These are phyloP conservation scores for Botia almorhae DNA, from an alignment of 2,797 vertebrate species.

Conservation along the genomic window DNA sequence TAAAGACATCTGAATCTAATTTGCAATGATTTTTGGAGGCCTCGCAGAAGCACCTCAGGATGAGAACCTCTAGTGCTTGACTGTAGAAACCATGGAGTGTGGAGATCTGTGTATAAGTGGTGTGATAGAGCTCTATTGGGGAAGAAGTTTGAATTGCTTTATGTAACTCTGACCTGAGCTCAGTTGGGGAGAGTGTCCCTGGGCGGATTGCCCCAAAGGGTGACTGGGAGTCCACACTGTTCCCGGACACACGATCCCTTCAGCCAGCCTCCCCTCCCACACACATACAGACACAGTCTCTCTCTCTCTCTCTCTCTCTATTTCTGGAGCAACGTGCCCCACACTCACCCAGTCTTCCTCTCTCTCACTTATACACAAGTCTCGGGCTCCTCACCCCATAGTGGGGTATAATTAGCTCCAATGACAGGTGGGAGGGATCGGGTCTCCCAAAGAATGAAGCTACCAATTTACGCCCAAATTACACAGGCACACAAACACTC, in stretches of 20 bases:
- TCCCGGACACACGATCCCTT: conserved; percentile 72
- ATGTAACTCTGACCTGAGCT: conserved; percentile 2
- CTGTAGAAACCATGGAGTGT: conserved; percentile 7
- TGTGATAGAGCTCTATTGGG: conserved; percentile 7
- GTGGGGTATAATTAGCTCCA: conserved; percentile 86
- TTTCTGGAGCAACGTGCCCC: conserved; percentile 67
- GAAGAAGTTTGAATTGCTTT: neutral
- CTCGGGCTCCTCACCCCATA: conserved; percentile 67
- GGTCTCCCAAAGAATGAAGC: conserved; percentile 80
- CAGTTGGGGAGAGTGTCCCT: conserved; percentile 36
- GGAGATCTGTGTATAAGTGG: neutral
- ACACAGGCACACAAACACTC: conserved; percentile 71
- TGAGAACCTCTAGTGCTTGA: neutral
- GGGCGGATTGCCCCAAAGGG: conserved; percentile 52
- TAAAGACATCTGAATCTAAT: neutral
- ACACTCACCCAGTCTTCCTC: conserved; percentile 60
- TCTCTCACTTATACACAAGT: conserved; percentile 63
- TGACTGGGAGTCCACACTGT: conserved; percentile 68
- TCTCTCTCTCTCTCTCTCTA: conserved; percentile 53
- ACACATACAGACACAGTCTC: conserved; percentile 38
- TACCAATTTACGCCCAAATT: conserved; percentile 79
- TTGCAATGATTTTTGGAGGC: neutral
- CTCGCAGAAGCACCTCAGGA: neutral
- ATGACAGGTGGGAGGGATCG: conserved; percentile 89
- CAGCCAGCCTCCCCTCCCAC: conserved; percentile 1